phyloP scores from a whole-genome alignment of 2,888 invertebrate species.

The Calliopum simillimum region DNA sequence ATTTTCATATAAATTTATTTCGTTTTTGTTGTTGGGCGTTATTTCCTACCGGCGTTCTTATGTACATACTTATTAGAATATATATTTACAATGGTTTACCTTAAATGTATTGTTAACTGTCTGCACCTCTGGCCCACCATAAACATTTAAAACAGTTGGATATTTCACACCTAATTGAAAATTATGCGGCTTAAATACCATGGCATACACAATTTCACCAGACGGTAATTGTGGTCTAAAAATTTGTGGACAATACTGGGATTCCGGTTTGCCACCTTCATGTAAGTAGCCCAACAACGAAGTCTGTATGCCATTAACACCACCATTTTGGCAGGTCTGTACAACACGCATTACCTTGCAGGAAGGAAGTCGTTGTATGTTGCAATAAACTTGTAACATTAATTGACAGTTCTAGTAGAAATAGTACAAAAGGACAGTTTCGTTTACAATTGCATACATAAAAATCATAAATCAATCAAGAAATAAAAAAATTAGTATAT shows the following conservation, averaged over 20 bases:
- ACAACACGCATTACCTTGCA: constrained; percentile 81
- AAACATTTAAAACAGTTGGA: constrained; percentile 96
- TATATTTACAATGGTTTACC: constrained; percentile 68
- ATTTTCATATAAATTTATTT: too few relatives aligned
- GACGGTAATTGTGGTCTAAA: constrained; percentile 77
- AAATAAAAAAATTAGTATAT: not conserved
- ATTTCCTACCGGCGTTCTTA: too few relatives aligned
- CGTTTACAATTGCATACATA: not conserved
- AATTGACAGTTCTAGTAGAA: constrained; percentile 77
- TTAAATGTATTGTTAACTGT: constrained; percentile 95
- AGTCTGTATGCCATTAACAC: constrained; percentile 76
- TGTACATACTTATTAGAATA: too few relatives aligned
- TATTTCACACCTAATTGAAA: constrained; percentile 73
- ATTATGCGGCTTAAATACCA: constrained; percentile 89
- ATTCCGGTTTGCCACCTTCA: constrained; percentile 73
- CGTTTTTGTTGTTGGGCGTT: too few relatives aligned
- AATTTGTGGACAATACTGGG: constrained; percentile 78
- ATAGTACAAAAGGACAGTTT: constrained; percentile 8
- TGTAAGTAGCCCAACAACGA: constrained; percentile 79
- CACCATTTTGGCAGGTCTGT: constrained; percentile 73
- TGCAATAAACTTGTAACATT: constrained; percentile 86
- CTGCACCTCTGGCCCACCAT: constrained; percentile 98
- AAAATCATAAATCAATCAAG: too few relatives aligned
- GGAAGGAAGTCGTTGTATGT: constrained; percentile 82
- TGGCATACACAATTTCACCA: constrained; percentile 82